Conservation (phyloP, 2,113 vertebrate genomes). For the Lagopus leucura region DNA sequence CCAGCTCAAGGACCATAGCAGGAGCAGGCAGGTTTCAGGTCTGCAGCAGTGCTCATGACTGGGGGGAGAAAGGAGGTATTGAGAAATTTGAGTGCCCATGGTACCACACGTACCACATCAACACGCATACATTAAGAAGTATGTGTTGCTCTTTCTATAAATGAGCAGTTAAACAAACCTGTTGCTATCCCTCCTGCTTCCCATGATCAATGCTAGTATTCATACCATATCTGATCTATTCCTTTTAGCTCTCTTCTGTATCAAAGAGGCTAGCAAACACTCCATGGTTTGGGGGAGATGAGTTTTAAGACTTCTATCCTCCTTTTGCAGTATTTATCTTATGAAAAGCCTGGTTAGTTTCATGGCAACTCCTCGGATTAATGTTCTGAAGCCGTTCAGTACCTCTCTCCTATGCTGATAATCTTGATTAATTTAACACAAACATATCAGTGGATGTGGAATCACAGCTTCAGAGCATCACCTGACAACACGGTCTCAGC, state of each 20-base stretch:
- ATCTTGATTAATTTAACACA: neutral
- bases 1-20: neutral
- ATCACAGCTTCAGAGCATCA: neutral
- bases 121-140: neutral
- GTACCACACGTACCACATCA: neutral
- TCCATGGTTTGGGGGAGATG: neutral
- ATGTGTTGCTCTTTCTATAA: neutral
- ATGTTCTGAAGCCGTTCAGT: neutral
- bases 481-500: neutral
- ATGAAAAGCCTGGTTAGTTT: neutral
- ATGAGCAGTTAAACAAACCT: neutral
- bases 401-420: neutral
- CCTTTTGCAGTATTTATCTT: neutral
- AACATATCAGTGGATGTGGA: neutral
- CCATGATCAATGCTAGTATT: neutral
- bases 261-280: neutral
- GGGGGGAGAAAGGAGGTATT: neutral
- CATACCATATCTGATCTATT: neutral
- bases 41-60: neutral
- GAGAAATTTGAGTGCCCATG: neutral
- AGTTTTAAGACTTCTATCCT: neutral
- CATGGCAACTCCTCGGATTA: neutral
- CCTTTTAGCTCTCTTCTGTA: neutral
- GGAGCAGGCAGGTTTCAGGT: neutral
- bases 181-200: neutral